Evolutionary conservation across 2,797 vertebrate genomes (phyloP).

Genomic region (Ptychobarbus kaznakovi): DNA sequence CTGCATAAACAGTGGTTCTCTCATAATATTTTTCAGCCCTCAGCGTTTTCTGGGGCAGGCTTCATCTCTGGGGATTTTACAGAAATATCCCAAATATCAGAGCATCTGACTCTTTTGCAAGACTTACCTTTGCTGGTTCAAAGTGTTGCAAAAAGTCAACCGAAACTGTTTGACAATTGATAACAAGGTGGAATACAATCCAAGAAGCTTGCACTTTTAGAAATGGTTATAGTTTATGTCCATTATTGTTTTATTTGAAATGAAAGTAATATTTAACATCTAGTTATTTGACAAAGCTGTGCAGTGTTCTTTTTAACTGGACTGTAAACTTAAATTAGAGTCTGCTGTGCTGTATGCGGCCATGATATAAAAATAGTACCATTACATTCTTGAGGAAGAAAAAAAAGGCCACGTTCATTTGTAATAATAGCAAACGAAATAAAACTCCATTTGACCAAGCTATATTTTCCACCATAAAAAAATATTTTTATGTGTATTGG

Average conservation of each 20-base stretch:
- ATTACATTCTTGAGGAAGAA: conserved; percentile 46
- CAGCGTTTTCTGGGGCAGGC: conserved; percentile 80
- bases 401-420: conserved; percentile 48
- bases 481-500: conserved; percentile 39
- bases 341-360: conserved; percentile 47
- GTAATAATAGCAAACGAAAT: conserved; percentile 55
- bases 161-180: conserved; percentile 69
- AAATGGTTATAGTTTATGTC: conserved; percentile 58
- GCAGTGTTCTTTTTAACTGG: conserved; percentile 60
- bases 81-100: conserved; percentile 79
- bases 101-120: conserved; percentile 63
- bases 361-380: conserved; percentile 55
- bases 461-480: conserved; percentile 50
- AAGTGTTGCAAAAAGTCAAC: conserved; percentile 72
- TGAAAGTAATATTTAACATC: conserved; percentile 57
- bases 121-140: conserved; percentile 75
- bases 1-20: conserved; percentile 78
- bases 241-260: conserved; percentile 58
- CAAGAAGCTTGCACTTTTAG: conserved; percentile 58
- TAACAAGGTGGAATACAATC: conserved; percentile 64
- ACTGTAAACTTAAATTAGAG: conserved; percentile 58
- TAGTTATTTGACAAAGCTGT: conserved; percentile 55
- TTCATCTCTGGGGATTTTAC: conserved; percentile 74
- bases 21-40: conserved; percentile 78
- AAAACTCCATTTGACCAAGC: conserved; percentile 53